Base-by-base conservation (phyloP, 2,888 invertebrate genomes). In the Orthosia incerta region DNA sequence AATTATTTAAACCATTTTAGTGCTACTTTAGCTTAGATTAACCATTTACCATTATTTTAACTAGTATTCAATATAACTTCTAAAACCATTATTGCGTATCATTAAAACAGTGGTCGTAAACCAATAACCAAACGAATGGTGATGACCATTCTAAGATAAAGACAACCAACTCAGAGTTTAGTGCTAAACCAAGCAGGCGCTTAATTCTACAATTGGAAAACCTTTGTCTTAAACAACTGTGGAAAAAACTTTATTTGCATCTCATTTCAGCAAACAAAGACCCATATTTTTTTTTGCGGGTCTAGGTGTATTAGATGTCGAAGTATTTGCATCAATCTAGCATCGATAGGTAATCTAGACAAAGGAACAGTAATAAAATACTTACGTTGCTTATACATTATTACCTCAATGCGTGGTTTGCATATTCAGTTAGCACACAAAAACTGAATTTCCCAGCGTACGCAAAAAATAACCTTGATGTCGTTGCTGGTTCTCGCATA, bases 381-480 rank as follows among this genome's bases (percentile, higher is more conserved):
- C 70, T 68, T 65, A 72, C 70, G n/a, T n/a, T n/a, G n/a, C n/a
- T n/a, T n/a, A n/a, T n/a, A n/a, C n/a, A n/a, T n/a, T n/a, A n/a
- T n/a, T n/a, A n/a, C n/a, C n/a, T n/a, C n/a, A n/a, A n/a, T n/a
- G n/a, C n/a, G 71, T 65, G 61, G 12, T 56, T 56, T 57, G 69
- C 59, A 69, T 74, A 60, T 45, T 39, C 2, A 56, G 15, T n/a
- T 9, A 2, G 7, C 12, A 18, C 12, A 50, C 56, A 81, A 78
- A 75, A 75, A 64, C 20, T 26, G 12, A 68, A 75, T 69, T 81
- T 78, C 61, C 67, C 51, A 59, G n/a, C 23, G 51, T 39, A 13
- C 31, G 31, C 68, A 82, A 76, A 82, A 83, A 76, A 61, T 61
- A 31, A 80, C 82, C 80, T 82, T 82, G 60, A 60, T 56, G 26